Base-by-base conservation (phyloP, 2,113 vertebrate species). In the Ariopsis seemanni region DNA sequence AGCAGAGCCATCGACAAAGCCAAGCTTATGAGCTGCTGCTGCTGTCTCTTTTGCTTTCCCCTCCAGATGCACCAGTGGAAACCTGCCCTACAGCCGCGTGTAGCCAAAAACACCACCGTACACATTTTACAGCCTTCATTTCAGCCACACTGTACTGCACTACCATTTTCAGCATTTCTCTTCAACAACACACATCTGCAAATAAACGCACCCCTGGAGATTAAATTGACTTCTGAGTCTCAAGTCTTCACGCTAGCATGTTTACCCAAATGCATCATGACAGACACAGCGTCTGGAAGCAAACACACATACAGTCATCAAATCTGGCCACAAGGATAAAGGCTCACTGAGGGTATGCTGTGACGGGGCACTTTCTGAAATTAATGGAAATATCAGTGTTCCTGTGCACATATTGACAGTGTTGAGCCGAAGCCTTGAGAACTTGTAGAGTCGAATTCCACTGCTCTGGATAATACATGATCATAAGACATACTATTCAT, bases 1-100 rank as follows among this genome's bases (percentile, higher is more conserved):
- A 62, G 79, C 79, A 62, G 20, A 62, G 57, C 58, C 79, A 82
- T 82, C 18, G 34, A 42, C 79, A 82, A 82, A 82, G 58, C 79
- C 10, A 11, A 62, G 79, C 79, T 62, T 82, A 82, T 82, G 79
- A 82, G 79, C 58, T 82, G 79, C 79, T 62, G 57, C 79, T 82
- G 79, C 79, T 82, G 58, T 62, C 25, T 7, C 55, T 57, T 12
- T 10, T 57, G 25, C 79, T 62, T 62, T 62, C 53, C 30, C 57
- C 57, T 62, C 30, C 79, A 25, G 30, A 80, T 58, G 27, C 77
- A 57, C 77, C 77, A 79, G 53, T 1, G 27, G n/a, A 81, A 81
- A 58, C 14, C 52, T 22, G 7, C 7, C 74, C 48, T 50, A 11
- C 48, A n/a, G 75, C 55, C 18, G 10, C 0, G 7, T 48, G 2